Base-by-base conservation (phyloP, 2,113 vertebrate species). In the Butorides virescens region DNA sequence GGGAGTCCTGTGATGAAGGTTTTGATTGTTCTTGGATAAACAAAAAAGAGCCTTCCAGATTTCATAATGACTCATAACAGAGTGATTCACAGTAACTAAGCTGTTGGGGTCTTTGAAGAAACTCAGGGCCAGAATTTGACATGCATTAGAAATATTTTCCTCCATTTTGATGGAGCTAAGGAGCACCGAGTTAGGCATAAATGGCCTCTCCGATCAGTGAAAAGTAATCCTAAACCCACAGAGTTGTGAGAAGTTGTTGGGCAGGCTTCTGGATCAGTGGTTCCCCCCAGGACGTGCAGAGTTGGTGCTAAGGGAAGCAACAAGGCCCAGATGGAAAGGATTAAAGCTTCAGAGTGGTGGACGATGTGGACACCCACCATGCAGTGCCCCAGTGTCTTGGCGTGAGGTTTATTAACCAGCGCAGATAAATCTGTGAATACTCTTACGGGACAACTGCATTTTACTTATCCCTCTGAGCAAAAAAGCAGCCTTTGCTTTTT, bases 1-100 rank as follows among this genome's bases (percentile, higher is more conserved):
- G 86, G 32, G 74, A 86, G 46, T 88, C 74, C 77, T 91, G 71
- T 71, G 74, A 86, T 79, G 77, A 90, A 83, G 71, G 73, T 95
- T 95, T 88, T 79, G 74, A 91, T 92, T 96, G 70, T 95, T 95
- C 77, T 49, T 74, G 30, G n/a, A 49, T 90, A 88, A 88, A 88
- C 37, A 85, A 94, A 89, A 90, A 62, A 47, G 32, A 90, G 50
- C 32, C 37, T 80, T 80, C 55, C 68, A 34, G 62, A 68, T 93
- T 91, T 96, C 59, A n/a, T 79, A 85, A 80, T 71, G 83, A 91
- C 49, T 94, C 79, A 80, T 92, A 93, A 91, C 46, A 39, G 67
- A 22, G 55, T 7, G 1, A 74, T 83, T 88, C 87, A 67, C 74
- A 67, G 42, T 36, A 86, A 50, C 71, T 85, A 36, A 94, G 46